Evolutionary conservation across 2,113 vertebrate genomes (phyloP), one percentile per base, ranked within the genome.

Genomic region (Eublepharis macularius): DNA sequence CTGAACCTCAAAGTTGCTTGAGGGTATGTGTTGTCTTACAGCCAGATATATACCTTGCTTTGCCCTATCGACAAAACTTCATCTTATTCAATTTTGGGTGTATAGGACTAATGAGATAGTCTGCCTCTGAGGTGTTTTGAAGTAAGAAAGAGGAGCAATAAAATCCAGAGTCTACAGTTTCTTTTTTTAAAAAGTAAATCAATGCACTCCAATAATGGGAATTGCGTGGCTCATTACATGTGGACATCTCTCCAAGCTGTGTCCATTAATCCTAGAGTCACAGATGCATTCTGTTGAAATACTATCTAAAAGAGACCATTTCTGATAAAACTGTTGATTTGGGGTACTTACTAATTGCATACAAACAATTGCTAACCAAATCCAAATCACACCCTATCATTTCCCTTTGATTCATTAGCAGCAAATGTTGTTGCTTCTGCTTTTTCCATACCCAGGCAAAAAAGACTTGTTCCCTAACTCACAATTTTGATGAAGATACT

Each of bases 201-300:
- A 87, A 36, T 34, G 36, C 36, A 51, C 86, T 83, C 54, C 77
- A 88, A 63, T 79, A 88, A 89, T 80, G 47, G 88, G 73, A 86
- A 89, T 72, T 8, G 0, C 19, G 1, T 1, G n/a, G 47, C 39
- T 91, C 79, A 85, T 60, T 4, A 6, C 26, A 78, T 41, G 68
- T 65, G 86, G 89, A 87, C 81, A 76, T n/a, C 29, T 0, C 0
- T 85, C 92, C 90, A 93, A 88, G 43, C 41, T 86, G 75, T 82
- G 72, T 83, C 90, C 87, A 89, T 92, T 90, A 90, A 76, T 84
- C 87, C 88, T 76, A 74, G 63, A 70, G 83, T 86, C 83, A 83
- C 70, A 88, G 75, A 60, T 7, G 49, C 41, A 45, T 41, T 78
- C 29, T 69, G 41, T 68, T 45, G 39, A 47, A 34, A 57, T 43